Conservation (phyloP, 2,113 vertebrate species). For the Lamprotornis superbus region DNA sequence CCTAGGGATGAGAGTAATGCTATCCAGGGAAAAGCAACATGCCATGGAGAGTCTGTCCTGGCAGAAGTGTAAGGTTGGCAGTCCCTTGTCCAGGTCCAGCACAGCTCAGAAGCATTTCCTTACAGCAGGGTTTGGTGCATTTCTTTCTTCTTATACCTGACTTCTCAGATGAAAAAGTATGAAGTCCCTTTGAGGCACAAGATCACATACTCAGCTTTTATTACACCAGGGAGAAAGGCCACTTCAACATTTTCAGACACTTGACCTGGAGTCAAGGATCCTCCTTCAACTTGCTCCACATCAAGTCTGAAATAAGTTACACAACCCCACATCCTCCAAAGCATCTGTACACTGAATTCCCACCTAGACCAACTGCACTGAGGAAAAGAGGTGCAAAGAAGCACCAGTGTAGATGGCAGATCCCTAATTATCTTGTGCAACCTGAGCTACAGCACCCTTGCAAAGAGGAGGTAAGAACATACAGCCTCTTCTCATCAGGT, state of each 20-base stretch:
- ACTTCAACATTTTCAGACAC: not conserved
- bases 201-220: not conserved
- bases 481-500: not conserved
- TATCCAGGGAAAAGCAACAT: not conserved
- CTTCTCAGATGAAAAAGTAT: not conserved
- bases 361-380: not conserved
- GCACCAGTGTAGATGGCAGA: not conserved
- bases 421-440: not conserved
- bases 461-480: not conserved
- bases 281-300: not conserved
- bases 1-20: not conserved
- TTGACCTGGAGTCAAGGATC: not conserved
- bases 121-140: not conserved
- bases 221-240: not conserved
- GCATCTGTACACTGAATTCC: not conserved
- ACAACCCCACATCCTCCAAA: not conserved
- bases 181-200: fast-evolving
- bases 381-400: not conserved
- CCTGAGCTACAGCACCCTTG: not conserved
- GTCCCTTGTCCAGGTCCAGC: not conserved
- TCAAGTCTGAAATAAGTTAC: not conserved
- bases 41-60: not conserved
- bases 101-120: not conserved
- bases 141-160: not conserved
- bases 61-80: not conserved